phyloP scores from a whole-genome alignment of 2,888 invertebrate species.

The Habroteleia sp. region DNA sequence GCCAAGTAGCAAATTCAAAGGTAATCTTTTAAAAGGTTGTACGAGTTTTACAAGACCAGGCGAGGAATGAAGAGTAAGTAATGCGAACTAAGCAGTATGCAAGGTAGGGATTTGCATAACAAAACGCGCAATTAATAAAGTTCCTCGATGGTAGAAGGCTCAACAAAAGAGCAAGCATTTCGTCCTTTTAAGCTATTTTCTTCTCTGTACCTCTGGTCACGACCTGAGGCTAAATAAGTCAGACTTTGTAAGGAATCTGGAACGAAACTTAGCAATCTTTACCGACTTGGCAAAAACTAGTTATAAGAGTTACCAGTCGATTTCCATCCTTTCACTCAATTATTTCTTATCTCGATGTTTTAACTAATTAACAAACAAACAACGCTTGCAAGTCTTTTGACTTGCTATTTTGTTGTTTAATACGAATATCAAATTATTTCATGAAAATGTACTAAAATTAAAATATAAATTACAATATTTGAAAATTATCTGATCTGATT shows the following conservation, averaged over 20 bases:
- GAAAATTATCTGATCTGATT: too few relatives aligned
- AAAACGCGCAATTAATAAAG: constrained; percentile 81
- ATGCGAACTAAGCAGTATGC: constrained; percentile 61
- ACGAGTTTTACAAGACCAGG: constrained; percentile 50
- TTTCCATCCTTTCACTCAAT: constrained; percentile 50
- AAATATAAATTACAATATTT: too few relatives aligned
- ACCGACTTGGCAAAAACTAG: constrained; percentile 56
- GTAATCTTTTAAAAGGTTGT: constrained; percentile 74
- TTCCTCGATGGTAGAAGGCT: constrained; percentile 72
- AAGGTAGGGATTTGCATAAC: constrained; percentile 77
- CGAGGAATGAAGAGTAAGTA: constrained; percentile 47
- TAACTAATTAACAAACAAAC: constrained; percentile 45
- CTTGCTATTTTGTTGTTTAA: constrained; percentile 8
- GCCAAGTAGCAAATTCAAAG: constrained; percentile 71
- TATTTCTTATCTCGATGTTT: constrained; percentile 32
- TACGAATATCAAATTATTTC: constrained; percentile 23
- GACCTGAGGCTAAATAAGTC: constrained; percentile 75
- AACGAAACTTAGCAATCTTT: constrained; percentile 74
- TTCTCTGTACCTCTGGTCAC: constrained; percentile 55
- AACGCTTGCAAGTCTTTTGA: neutral
- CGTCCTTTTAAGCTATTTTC: constrained; percentile 73
- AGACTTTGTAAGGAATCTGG: constrained; percentile 75
- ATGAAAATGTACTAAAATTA: too few relatives aligned
- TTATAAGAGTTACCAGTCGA: constrained; percentile 51
- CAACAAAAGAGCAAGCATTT: constrained; percentile 78